Conservation (phyloP, 2,888 invertebrate species). For the Campaea margaritaria region DNA sequence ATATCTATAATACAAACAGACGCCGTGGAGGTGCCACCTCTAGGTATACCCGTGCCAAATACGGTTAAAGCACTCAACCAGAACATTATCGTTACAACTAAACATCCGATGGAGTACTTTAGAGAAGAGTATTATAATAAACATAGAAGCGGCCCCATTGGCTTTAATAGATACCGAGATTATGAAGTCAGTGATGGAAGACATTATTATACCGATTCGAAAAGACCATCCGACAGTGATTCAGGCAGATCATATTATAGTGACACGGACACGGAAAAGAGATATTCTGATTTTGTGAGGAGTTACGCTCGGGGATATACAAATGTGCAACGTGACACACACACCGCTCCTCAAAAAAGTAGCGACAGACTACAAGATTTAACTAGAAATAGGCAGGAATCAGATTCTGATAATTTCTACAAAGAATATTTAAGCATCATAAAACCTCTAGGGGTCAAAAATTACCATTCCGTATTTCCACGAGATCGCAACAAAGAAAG, state of each 20-base stretch:
- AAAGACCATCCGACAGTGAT: slow-evolving; percentile 4
- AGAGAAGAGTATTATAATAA: slow-evolving; percentile 2
- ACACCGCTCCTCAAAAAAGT: not conserved
- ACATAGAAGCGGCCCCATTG: slow-evolving; percentile 7
- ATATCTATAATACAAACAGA: slow-evolving; percentile 66
- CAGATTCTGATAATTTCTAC: slow-evolving; percentile 21
- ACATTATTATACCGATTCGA: slow-evolving; percentile 1
- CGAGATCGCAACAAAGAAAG: slow-evolving; percentile 39
- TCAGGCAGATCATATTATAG: not conserved
- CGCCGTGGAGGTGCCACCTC: slow-evolving; percentile 64
- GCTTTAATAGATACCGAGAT: not conserved
- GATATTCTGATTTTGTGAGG: slow-evolving; percentile 9
- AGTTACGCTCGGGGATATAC: not conserved
- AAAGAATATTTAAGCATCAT: slow-evolving; percentile 21
- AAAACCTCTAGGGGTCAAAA: slow-evolving; percentile 11
- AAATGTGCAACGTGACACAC: not conserved
- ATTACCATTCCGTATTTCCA: slow-evolving; percentile 17
- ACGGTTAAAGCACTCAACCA: slow-evolving; percentile 58
- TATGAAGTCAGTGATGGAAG: not conserved
- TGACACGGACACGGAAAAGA: not conserved
- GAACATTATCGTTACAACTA: slow-evolving; percentile 64
- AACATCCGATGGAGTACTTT: slow-evolving; percentile 18
- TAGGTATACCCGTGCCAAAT: slow-evolving; percentile 60
- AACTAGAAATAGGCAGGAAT: slow-evolving; percentile 13
- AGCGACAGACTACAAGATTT: not conserved